A percentile compares a stretch with the other conserved stretches of the same genome.
Evolutionary conservation across 2,888 invertebrate genomes (phyloP).

Genomic region (Sarcophaga variegata): DNA sequence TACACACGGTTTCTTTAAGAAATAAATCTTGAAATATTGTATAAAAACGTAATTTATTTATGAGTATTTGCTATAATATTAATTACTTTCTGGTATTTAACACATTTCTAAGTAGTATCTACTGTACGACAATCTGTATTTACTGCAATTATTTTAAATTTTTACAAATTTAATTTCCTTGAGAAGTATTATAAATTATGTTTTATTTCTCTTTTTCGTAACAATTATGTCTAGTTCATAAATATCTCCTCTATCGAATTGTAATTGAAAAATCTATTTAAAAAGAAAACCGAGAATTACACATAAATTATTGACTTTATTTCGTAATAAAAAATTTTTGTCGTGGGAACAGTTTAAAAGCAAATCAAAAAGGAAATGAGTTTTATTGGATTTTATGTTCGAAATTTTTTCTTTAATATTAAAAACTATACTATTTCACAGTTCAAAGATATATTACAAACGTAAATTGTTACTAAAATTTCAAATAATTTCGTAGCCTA

Average conservation of each 20-base stretch:
- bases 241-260: constrained; percentile 47
- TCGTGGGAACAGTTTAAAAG: constrained; percentile 69
- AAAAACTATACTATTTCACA: too few species aligned
- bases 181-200: constrained; percentile 24
- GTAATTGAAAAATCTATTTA: constrained; percentile 39
- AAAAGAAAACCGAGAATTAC: constrained; percentile 40
- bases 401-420: too few species aligned
- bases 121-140: background rate
- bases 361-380: constrained; percentile 2
- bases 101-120: too few species aligned
- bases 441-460: too few species aligned
- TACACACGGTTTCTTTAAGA: constrained; percentile 22
- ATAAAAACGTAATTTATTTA: background rate
- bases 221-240: constrained; percentile 40
- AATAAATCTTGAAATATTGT: constrained; percentile 12
- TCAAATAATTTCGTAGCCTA: too few species aligned
- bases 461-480: too few species aligned
- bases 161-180: background rate
- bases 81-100: background rate
- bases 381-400: background rate
- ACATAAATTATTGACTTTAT: constrained; percentile 66
- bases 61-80: constrained; percentile 15
- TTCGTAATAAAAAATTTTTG: constrained; percentile 50
- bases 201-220: constrained; percentile 40
- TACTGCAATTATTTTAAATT: constrained; percentile 11